These are phyloP conservation scores for Crotalus tigris DNA, from an alignment of 2,113 vertebrate species.

Conservation along the genomic window DNA sequence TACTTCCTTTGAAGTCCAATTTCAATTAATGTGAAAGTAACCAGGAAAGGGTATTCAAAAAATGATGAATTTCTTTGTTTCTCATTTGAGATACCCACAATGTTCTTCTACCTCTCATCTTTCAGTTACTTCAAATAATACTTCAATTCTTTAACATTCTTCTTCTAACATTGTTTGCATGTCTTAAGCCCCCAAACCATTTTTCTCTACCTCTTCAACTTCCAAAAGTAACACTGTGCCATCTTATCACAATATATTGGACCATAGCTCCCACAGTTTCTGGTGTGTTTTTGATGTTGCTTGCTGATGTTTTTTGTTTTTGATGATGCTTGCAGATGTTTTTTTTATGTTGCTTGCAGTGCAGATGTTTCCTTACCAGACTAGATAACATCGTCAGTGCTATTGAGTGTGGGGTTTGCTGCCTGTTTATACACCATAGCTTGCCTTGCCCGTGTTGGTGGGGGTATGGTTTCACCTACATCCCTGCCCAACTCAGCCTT, in stretches of 20 bases:
- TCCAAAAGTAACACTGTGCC: not conserved
- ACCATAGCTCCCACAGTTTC: not conserved
- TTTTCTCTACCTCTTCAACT: not conserved
- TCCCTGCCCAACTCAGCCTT: not conserved
- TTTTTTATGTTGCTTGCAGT: too few species aligned
- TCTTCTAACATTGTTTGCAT: not conserved
- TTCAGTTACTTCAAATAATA: not conserved
- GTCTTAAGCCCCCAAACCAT: not conserved
- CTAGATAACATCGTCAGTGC: too few species aligned
- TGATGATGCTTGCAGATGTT: too few species aligned
- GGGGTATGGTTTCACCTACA: not conserved
- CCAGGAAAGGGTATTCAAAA: not conserved
- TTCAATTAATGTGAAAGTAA: not conserved
- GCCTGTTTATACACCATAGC: too few species aligned
- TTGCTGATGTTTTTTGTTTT: too few species aligned
- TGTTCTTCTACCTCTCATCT: not conserved
- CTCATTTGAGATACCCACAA: not conserved
- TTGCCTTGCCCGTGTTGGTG: too few species aligned
- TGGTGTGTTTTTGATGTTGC: too few species aligned
- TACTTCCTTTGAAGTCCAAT: not conserved
- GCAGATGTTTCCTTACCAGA: too few species aligned
- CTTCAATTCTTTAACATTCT: too few species aligned
- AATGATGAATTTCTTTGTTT: not conserved
- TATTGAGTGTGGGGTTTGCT: too few species aligned
- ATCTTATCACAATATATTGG: not conserved